Evolutionary conservation across 1,140 invertebrate genomes (phyloP), one percentile per base, ranked within the genome.

Genomic region (Oryctes rhinoceros): DNA sequence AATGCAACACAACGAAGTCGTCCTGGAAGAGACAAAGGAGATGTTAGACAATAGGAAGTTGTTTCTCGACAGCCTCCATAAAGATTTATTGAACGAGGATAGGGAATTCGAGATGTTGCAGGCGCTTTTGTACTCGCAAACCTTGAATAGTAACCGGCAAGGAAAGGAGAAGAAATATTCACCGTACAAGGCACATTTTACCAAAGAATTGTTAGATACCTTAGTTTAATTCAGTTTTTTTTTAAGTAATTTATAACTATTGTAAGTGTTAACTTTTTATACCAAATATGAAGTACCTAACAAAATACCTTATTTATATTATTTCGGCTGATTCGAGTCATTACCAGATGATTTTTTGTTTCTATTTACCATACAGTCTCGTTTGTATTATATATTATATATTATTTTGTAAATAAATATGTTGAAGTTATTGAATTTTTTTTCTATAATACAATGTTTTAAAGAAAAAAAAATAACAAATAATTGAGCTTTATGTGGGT

Each of bases 31-130:
- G 80, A 91, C 91, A 20, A 91, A 93, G 77, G 90, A 90, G 79
- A 89, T 92, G 82, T 85, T 95, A 30, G 90, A 92, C 78, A 90
- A 89, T 48, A 91, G 93, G 86, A 88, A 91, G 83, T 89, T 90
- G 80, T 87, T 92, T 11, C 85, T 94, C 6, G 91, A 93, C 76
- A 90, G 90, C 79, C 87, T 95, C 47, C 91, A 92, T 59, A 86
- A 89, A 79, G 92, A 94, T 82, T 87, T 94, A 76, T 90, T 91
- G 47, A 89, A 90, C 81, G 90, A 91, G 78, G 92, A 94, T 79
- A 86, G 89, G 75, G 91, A 93, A 83, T 89, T 85, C 44, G 87
- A 88, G 77, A 86, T 87, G 86, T 80, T 87, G n/a, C 87, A 87
- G 79, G 85, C 87, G 18, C 80, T 87, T 24, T 78, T 87, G 10